Conservation (phyloP, 2,113 vertebrate species). For the Peromyscus polionotus region DNA sequence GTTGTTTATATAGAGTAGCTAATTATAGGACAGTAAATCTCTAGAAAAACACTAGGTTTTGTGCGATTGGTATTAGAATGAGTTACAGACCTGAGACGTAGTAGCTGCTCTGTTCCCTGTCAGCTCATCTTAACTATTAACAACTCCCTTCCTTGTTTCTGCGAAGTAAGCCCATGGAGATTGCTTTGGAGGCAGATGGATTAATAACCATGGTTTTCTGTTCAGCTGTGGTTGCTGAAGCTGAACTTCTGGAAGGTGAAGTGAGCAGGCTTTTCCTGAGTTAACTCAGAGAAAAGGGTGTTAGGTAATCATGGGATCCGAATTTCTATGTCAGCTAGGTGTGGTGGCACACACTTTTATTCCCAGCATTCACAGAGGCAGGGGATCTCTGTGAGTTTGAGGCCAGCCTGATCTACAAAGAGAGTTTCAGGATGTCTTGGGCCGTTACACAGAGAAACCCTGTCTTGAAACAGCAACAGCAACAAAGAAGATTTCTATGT, state of each 20-base stretch:
- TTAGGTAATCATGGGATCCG: rapidly evolving
- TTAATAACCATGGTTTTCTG: neutral
- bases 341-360: neutral
- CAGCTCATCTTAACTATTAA: neutral
- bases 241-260: neutral
- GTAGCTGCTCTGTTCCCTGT: neutral
- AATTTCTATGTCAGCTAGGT: neutral
- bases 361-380: neutral
- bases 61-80: neutral
- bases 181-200: neutral
- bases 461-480: neutral
- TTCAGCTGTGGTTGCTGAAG: neutral
- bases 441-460: neutral
- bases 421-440: neutral
- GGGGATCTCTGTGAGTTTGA: neutral
- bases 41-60: neutral
- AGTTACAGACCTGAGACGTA: neutral
- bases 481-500: neutral
- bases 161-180: neutral
- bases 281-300: neutral
- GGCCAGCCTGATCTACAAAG: neutral
- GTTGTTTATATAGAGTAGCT: neutral
- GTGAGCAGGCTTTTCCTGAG: neutral
- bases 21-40: neutral
- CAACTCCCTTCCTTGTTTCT: neutral